Base-by-base conservation (phyloP, 2,888 invertebrate genomes). In the Cantharis rufa region DNA sequence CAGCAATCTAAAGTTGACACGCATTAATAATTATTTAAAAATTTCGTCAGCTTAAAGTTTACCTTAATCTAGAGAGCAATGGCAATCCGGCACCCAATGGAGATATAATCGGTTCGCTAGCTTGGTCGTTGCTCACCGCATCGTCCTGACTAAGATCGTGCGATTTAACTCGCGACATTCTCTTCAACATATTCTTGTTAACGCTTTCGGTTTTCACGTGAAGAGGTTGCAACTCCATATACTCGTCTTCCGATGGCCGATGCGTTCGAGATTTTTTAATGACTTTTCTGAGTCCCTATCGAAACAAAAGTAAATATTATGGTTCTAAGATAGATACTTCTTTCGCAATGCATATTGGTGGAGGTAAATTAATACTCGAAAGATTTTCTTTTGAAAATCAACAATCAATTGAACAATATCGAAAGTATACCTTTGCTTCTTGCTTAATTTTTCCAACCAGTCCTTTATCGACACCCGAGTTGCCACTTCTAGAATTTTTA, bases 1-100 rank as follows among this genome's bases (percentile, higher is more conserved):
- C 0, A 96, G 90, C 64, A 96, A 89, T 84, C 95, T 85, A 71
- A 62, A 82, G 72, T 3, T 21, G 21, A 18, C 13, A 24, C 16
- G 16, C 7, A 15, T 21, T 18, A n/a, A 7, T 66, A 66, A 15
- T 21, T 21, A 21, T 21, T 15, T 13, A 62, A 0, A 66, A 11
- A 21, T 5, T 66, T 7, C 1, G 0, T 13, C 3, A n/a, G 4
- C 24, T 21, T 21, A 64, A 64, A 64, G 7, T 21, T 10, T 48
- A 87, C 87, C 87, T 93, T 71, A 96, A 88, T 75, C 96, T 90
- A 63, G 95, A 93, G 10, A 96, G 88, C 24, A 96, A 88, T 0
- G 96, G 96, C 72, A 96, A 88, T 0, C 96, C 96, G 4, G 96
- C 96, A 62, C 96, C 96, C 78, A 96, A 91, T 0, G 95, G 94